phyloP scores from a whole-genome alignment of 2,888 invertebrate genomes.

The Pristionchus exspectatus region DNA sequence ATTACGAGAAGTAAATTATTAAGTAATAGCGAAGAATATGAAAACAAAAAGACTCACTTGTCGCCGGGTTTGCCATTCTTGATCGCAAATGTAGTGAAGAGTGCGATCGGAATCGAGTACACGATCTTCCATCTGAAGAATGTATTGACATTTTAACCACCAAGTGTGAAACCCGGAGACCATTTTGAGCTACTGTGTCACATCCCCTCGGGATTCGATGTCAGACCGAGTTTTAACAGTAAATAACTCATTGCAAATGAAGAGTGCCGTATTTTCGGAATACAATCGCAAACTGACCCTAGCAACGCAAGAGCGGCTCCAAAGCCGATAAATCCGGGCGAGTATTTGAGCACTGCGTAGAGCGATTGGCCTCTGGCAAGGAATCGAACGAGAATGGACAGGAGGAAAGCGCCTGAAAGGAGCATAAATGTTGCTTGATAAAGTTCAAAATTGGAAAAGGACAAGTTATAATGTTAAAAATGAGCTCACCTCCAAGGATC shows the following conservation, averaged over 20 bases:
- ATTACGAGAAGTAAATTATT: no score
- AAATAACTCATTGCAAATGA: background rate
- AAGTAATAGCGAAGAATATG: background rate
- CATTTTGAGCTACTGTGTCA: no score
- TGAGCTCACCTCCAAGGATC: conserved; percentile 22
- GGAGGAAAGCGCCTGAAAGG: background rate
- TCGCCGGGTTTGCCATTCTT: conserved; percentile 57
- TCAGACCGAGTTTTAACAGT: no score
- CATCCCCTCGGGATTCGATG: no score
- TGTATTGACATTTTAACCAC: background rate
- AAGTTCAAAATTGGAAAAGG: background rate
- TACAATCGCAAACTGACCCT: conserved; percentile 54
- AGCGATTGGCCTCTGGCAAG: conserved; percentile 23
- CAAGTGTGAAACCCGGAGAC: no score
- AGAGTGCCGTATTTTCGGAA: background rate
- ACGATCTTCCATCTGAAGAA: conserved; percentile 65
- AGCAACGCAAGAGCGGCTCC: conserved; percentile 66
- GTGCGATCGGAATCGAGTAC: conserved; percentile 71
- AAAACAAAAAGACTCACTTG: background rate
- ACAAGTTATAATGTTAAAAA: background rate
- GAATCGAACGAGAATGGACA: conserved; percentile 33
- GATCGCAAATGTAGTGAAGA: conserved; percentile 63
- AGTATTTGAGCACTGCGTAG: conserved; percentile 52
- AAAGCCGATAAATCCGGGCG: conserved; percentile 73
- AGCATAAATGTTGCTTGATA: background rate